Percentiles rank a stretch among this genome's conserved stretches.
Evolutionary conservation across 2,797 vertebrate genomes (phyloP).

Genomic region (Sarcophilus harrisii): DNA sequence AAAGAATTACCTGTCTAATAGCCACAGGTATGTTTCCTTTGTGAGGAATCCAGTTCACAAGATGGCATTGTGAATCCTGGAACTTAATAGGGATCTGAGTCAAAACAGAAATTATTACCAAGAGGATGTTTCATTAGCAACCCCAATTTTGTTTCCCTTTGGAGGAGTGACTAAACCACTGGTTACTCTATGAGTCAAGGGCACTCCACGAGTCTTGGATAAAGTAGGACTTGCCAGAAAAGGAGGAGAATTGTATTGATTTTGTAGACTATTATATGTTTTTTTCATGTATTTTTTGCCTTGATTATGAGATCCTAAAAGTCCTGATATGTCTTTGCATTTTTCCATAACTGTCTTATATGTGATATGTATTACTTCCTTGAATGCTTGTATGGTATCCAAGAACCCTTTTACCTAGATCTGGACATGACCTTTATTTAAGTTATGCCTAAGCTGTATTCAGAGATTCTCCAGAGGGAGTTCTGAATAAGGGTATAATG

Average conservation of each 20-base stretch:
- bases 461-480: not conserved
- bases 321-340: not conserved
- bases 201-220: not conserved
- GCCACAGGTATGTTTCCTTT: not conserved
- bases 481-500: not conserved
- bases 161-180: not conserved
- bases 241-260: not conserved
- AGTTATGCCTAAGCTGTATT: not conserved
- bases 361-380: not conserved
- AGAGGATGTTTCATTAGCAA: not conserved
- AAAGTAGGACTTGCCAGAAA: not conserved
- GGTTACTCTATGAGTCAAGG: not conserved
- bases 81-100: not conserved
- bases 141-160: not conserved
- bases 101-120: not conserved
- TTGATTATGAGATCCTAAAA: not conserved
- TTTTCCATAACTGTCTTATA: not conserved
- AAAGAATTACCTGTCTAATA: not conserved
- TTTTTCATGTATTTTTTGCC: not conserved
- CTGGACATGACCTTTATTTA: not conserved
- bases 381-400: no score
- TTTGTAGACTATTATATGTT: not conserved
- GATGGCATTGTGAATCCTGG: not conserved
- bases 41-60: not conserved
- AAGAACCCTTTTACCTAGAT: not conserved